phyloP scores from a whole-genome alignment of 2,797 vertebrate species.

The Cirrhinus molitorella region DNA sequence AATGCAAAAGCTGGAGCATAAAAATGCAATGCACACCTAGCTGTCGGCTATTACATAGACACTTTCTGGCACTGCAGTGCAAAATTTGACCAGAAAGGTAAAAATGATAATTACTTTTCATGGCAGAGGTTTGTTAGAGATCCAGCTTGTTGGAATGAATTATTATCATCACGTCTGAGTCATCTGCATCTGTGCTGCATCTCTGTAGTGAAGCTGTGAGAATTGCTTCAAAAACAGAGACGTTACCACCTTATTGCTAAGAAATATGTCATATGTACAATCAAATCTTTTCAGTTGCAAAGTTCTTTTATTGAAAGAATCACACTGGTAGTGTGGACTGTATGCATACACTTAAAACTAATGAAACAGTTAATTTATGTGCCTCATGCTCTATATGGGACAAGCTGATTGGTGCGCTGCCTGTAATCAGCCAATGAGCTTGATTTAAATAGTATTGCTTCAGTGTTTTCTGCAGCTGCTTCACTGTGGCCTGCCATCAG shows the following conservation, averaged over 20 bases:
- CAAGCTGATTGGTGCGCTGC: neutral
- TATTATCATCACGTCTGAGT: neutral
- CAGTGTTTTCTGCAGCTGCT: constrained; percentile 4
- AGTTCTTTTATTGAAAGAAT: neutral
- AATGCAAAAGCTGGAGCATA: neutral
- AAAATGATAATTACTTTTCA: neutral
- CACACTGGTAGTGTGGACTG: neutral
- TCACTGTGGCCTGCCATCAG: neutral
- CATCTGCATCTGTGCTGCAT: neutral
- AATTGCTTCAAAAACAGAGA: neutral
- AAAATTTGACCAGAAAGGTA: no score
- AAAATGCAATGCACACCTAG: no score
- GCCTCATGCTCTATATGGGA: neutral
- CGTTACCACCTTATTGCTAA: neutral
- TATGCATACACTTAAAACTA: neutral
- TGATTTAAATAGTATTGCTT: neutral
- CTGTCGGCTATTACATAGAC: no score
- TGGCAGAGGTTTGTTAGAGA: no score
- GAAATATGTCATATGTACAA: neutral
- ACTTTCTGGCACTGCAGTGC: no score
- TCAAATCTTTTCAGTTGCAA: no score
- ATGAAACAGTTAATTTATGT: neutral
- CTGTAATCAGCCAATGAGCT: neutral
- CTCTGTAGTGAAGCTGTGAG: neutral
- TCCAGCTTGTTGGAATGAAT: neutral